Evolutionary conservation across 2,888 invertebrate genomes (phyloP), one percentile per base, ranked within the genome.

Genomic region (Nasonovia ribisnigri): DNA sequence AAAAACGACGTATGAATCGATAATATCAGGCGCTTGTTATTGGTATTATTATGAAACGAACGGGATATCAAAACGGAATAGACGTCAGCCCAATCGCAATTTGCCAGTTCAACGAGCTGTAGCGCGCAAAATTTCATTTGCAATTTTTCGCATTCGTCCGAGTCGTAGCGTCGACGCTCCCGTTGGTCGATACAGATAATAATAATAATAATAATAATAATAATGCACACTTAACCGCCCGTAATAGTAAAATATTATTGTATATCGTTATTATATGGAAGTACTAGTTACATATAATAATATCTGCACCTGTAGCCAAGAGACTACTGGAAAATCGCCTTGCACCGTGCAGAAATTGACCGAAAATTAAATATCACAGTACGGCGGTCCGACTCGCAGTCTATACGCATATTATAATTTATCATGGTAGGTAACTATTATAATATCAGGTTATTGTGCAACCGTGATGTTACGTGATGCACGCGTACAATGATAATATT

Each of bases 101-200:
- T 90, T 90, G n/a, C 90, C 90, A 90, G 90, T 90, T 90, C 90
- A 90, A 29, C 60, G 90, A 90, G 67, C 60, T 60, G 90, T 46
- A 5, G 43, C 1, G n/a, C n/a, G 60, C 13, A 8, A 67, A 90
- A 90, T 90, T 46, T 16, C 13, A 46, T 90, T 67, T 90, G 29
- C 13, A 16, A 89, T 60, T 42, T 89, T 89, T 89, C 29, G 60
- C 20, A 89, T 29, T 60, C 43, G 20, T 11, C 13, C 11, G 26
- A 8, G 8, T 6, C 24, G 5, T 89, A 36, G 10, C 36, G 51
- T 24, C 24, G 36, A 57, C 6, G 54, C 6, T 46, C 36, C 20
- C 36, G 8, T 20, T 36, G 8, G 77, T 77, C 77, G 36, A 77
- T 77, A 36, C 20, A 20, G 42, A 67, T n/a, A 67, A n/a, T 60